phyloP scores from a whole-genome alignment of 2,888 invertebrate genomes.

The Hemicrepidius hirtus region DNA sequence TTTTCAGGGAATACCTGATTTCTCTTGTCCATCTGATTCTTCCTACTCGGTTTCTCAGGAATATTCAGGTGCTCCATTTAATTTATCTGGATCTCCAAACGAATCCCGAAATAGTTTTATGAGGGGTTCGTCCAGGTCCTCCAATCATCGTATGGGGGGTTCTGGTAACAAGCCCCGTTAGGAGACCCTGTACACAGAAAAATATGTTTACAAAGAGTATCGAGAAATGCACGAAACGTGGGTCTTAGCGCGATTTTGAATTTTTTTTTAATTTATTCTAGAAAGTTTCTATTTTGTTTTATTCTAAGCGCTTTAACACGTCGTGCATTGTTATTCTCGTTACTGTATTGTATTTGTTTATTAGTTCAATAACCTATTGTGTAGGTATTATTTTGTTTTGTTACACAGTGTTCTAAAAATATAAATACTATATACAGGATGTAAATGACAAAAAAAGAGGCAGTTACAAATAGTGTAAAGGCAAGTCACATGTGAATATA shows the following conservation, averaged over 20 bases:
- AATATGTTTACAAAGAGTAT: background rate
- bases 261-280: background rate
- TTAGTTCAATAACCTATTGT: slow-evolving; percentile 41
- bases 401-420: slow-evolving; percentile 19
- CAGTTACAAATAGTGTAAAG: slow-evolving; percentile 36
- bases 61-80: background rate
- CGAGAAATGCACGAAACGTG: slow-evolving; percentile 23
- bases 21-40: background rate
- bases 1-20: background rate
- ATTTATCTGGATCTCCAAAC: background rate
- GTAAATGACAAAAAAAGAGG: slow-evolving; percentile 24
- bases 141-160: background rate
- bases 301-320: slow-evolving; percentile 33
- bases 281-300: background rate
- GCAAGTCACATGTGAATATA: slow-evolving; percentile 37
- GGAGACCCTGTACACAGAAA: slow-evolving; percentile 38
- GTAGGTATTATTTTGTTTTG: slow-evolving; percentile 25
- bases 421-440: slow-evolving; percentile 28
- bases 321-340: slow-evolving; percentile 31
- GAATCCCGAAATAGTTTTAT: background rate
- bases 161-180: slow-evolving; percentile 17
- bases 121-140: slow-evolving; percentile 14
- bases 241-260: slow-evolving; percentile 19
- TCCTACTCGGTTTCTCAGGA: background rate
- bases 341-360: slow-evolving; percentile 18